phyloP scores from a whole-genome alignment of 2,888 invertebrate species.

The Idaea biselata region DNA sequence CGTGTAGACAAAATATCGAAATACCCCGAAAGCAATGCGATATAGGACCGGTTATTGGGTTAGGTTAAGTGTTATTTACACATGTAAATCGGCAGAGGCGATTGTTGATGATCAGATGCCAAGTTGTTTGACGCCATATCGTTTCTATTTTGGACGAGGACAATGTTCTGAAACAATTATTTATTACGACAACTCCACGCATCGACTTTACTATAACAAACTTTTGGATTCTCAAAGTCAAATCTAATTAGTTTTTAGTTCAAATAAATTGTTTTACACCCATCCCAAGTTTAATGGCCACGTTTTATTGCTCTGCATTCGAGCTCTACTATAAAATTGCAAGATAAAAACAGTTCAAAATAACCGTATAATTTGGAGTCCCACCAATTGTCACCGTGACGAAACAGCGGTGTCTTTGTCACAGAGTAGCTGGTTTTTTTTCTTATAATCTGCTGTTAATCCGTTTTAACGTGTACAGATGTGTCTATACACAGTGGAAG shows the following conservation, averaged over 20 bases:
- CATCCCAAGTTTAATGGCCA: not conserved
- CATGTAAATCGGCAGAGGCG: constrained; percentile 59
- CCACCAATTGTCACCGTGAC: constrained; percentile 74
- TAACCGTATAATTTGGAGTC: constrained; percentile 68
- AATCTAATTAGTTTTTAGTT: not conserved
- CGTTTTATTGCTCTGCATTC: constrained; percentile 20
- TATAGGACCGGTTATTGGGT: constrained; percentile 75
- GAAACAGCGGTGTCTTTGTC: constrained; percentile 73
- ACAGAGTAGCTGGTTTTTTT: constrained; percentile 52
- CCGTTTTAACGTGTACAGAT: constrained; percentile 79
- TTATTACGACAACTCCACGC: constrained; percentile 13
- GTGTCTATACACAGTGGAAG: constrained; percentile 46
- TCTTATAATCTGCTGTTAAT: constrained; percentile 75
- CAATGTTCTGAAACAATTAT: constrained; percentile 28
- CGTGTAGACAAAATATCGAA: constrained; percentile 79
- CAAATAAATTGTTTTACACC: not conserved
- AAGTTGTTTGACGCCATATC: constrained; percentile 57
- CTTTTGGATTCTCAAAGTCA: not conserved
- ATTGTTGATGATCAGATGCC: constrained; percentile 74
- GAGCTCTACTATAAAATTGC: constrained; percentile 3
- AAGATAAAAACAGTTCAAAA: constrained; percentile 43
- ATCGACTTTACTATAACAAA: not conserved
- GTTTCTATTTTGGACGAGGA: constrained; percentile 50
- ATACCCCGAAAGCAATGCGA: constrained; percentile 78
- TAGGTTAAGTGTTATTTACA: constrained; percentile 77